phyloP scores from a whole-genome alignment of 2,113 vertebrate genomes.

The Colius striatus region DNA sequence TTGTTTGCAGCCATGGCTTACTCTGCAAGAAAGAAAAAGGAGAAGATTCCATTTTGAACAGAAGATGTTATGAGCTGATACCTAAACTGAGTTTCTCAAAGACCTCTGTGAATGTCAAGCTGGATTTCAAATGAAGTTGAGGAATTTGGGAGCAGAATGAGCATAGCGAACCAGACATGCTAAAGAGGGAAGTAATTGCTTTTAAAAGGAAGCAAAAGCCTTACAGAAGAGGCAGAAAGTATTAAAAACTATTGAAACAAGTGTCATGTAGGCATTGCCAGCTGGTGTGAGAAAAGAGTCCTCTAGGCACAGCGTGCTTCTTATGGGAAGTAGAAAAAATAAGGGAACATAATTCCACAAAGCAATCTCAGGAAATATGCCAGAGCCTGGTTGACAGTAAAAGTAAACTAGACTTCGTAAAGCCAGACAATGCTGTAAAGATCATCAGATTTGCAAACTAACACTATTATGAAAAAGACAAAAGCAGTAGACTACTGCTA shows the following conservation, averaged over 20 bases:
- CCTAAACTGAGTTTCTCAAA: neutral
- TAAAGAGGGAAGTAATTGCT: neutral
- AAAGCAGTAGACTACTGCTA: conserved; percentile 41
- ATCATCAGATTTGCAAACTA: conserved; percentile 21
- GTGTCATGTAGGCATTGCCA: neutral
- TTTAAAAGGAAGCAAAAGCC: neutral
- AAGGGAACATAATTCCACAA: neutral
- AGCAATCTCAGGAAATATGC: conserved; percentile 32
- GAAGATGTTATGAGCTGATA: neutral
- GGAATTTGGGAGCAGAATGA: neutral
- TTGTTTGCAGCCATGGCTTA: neutral
- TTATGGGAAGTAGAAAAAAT: conserved; percentile 14
- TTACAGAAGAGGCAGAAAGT: neutral
- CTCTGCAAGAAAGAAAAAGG: neutral
- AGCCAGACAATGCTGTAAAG: conserved; percentile 39
- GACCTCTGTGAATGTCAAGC: neutral
- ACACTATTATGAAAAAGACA: conserved; percentile 25
- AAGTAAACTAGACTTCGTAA: conserved; percentile 54
- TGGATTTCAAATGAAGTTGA: neutral
- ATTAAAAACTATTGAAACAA: neutral
- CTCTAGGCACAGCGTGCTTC: neutral
- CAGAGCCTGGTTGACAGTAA: conserved; percentile 34
- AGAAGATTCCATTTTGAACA: neutral
- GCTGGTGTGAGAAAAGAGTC: neutral
- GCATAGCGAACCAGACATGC: neutral